These are phyloP conservation scores for Pseudopleuronectes americanus DNA, from an alignment of 2,797 vertebrate genomes.

Conservation along the genomic window DNA sequence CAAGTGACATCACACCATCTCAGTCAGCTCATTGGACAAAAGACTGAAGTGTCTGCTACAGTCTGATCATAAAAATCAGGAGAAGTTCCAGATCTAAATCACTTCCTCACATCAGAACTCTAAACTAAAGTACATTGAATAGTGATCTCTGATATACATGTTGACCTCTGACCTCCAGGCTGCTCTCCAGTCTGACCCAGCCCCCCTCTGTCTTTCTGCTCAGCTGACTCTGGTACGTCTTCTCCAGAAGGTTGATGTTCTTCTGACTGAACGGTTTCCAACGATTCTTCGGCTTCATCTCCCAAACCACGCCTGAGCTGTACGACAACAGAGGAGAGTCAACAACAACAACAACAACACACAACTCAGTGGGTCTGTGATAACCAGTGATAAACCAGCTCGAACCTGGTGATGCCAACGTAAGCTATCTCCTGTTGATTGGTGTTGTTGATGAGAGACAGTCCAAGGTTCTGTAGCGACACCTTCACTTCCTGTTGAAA, in stretches of 20 bases:
- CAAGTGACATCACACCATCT: constrained; percentile 23
- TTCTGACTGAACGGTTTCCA: constrained; percentile 97
- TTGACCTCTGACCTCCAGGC: constrained; percentile 87
- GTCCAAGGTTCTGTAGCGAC: constrained; percentile 92
- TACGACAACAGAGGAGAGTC: not conserved
- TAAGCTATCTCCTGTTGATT: constrained; percentile 93
- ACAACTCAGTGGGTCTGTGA: no score
- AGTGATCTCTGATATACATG: no score
- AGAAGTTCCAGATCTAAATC: no score
- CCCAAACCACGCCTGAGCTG: constrained; percentile 98
- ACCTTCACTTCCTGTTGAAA: constrained; percentile 91
- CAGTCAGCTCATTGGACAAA: not conserved
- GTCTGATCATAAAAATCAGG: no score
- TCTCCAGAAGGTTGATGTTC: constrained; percentile 91
- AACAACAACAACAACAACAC: no score
- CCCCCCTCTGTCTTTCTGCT: constrained; percentile 47
- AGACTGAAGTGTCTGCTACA: not conserved
- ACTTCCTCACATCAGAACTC: no score
- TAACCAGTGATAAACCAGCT: no score
- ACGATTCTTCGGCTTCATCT: constrained; percentile 90
- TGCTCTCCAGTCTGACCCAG: constrained; percentile 89
- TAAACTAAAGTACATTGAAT: no score
- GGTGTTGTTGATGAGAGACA: constrained; percentile 93
- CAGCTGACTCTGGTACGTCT: constrained; percentile 87
- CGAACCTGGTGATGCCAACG: constrained; percentile 89